Evolutionary conservation across 2,797 vertebrate species (phyloP).

Genomic region (Hydrophis major): DNA sequence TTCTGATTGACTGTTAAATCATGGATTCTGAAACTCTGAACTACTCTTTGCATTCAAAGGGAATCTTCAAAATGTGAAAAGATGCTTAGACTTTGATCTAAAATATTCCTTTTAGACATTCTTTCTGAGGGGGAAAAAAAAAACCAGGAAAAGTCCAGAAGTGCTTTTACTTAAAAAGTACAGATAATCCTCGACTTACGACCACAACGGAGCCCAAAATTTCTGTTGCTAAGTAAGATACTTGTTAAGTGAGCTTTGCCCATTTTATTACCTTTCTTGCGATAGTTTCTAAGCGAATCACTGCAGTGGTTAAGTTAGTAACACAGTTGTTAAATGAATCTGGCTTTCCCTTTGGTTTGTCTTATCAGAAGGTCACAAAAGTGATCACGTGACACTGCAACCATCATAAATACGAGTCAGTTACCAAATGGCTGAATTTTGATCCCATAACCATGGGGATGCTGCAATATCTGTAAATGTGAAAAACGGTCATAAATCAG

Average conservation of each 20-base stretch:
- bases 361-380: background rate
- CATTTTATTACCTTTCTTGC: background rate
- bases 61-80: background rate
- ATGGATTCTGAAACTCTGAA: background rate
- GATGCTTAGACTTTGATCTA: background rate
- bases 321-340: background rate
- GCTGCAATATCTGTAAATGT: too few relatives aligned
- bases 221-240: background rate
- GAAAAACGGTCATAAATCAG: background rate
- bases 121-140: background rate
- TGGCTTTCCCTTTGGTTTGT: background rate
- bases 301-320: background rate
- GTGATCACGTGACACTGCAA: background rate
- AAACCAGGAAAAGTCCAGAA: background rate
- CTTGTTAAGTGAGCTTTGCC: background rate
- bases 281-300: background rate
- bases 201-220: background rate
- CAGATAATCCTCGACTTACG: background rate
- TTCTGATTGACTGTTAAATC: too few relatives aligned
- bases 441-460: background rate
- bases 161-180: background rate
- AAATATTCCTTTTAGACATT: background rate
- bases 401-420: background rate
- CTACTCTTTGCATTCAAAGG: background rate
- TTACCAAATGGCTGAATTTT: background rate